Conservation (phyloP, 2,113 vertebrate genomes). For the Callipepla squamata region DNA sequence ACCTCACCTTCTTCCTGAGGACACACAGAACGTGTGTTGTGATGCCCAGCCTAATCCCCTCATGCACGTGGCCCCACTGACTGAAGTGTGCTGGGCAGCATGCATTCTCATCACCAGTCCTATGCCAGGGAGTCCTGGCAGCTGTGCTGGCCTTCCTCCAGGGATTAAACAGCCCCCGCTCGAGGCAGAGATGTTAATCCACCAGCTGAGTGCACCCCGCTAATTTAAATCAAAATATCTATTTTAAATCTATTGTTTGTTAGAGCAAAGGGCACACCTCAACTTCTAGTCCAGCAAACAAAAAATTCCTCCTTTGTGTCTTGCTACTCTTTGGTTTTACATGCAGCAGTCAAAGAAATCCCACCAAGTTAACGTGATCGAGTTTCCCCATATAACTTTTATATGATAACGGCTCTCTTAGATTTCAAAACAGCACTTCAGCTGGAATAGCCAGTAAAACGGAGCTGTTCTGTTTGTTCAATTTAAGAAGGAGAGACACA, state of each 20-base stretch:
- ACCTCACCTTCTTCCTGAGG: background rate
- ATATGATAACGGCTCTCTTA: background rate
- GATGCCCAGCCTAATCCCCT: background rate
- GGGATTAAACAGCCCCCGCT: constrained; percentile 13
- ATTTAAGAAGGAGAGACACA: background rate
- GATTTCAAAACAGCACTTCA: constrained; percentile 17
- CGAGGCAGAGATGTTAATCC: background rate
- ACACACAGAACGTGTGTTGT: fast-evolving
- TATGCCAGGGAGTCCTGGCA: background rate
- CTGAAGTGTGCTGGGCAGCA: fast-evolving
- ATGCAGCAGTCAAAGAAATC: background rate
- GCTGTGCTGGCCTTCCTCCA: background rate
- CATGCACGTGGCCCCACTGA: fast-evolving
- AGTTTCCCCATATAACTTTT: constrained; percentile 12
- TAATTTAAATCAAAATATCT: background rate
- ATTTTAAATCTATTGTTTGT: background rate
- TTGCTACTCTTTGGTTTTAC: background rate
- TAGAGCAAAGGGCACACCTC: background rate
- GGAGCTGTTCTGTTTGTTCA: constrained; percentile 9
- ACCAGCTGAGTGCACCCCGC: background rate
- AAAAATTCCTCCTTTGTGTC: background rate
- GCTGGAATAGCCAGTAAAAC: constrained; percentile 19
- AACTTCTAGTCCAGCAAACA: background rate
- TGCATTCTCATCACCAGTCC: background rate
- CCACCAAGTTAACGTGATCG: background rate